A percentile compares a stretch with the other conserved stretches of the same genome.
These are phyloP conservation scores for Solenodon paradoxus DNA, from an alignment of 2,113 vertebrate genomes.

Conservation along the genomic window DNA sequence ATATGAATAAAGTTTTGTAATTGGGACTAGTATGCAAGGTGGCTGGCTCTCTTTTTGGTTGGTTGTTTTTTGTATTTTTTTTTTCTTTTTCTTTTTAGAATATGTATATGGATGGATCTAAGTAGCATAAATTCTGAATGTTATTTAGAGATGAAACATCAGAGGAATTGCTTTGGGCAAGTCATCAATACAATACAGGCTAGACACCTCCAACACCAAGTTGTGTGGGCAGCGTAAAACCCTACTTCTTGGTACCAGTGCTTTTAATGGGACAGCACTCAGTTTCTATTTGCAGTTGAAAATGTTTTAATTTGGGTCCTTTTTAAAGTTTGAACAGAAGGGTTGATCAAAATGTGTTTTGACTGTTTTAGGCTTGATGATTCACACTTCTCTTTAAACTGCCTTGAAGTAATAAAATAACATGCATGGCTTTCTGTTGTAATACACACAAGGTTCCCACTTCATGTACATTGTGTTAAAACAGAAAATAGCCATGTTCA, in stretches of 20 bases:
- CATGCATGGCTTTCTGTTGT: conserved; percentile 82
- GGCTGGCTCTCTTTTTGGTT: conserved; percentile 37
- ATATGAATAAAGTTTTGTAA: conserved; percentile 68
- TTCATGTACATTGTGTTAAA: conserved; percentile 76
- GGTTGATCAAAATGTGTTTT: conserved; percentile 81
- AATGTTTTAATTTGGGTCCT: conserved; percentile 74
- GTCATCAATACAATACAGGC: conserved; percentile 68
- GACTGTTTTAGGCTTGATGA: conserved; percentile 77
- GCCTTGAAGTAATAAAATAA: conserved; percentile 76
- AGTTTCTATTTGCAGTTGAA: conserved; percentile 72
- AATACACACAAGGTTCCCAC: conserved; percentile 72
- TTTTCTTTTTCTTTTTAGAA: conserved; percentile 42
- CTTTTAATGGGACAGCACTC: conserved; percentile 67
- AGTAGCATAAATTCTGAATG: conserved; percentile 72
- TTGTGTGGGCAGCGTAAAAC: conserved; percentile 69
- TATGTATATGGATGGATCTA: conserved; percentile 65
- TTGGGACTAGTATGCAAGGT: conserved; percentile 72
- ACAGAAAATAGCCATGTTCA: conserved; percentile 81
- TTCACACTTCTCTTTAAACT: conserved; percentile 77
- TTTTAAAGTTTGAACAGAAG: conserved; percentile 79
- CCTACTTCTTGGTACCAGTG: conserved; percentile 53
- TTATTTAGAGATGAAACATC: conserved; percentile 64
- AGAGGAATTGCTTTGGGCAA: conserved; percentile 66
- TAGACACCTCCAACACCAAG: conserved; percentile 64
- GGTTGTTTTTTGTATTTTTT: neutral